These are phyloP conservation scores for Dryobates pubescens DNA, from an alignment of 2,797 vertebrate genomes.

Conservation along the genomic window DNA sequence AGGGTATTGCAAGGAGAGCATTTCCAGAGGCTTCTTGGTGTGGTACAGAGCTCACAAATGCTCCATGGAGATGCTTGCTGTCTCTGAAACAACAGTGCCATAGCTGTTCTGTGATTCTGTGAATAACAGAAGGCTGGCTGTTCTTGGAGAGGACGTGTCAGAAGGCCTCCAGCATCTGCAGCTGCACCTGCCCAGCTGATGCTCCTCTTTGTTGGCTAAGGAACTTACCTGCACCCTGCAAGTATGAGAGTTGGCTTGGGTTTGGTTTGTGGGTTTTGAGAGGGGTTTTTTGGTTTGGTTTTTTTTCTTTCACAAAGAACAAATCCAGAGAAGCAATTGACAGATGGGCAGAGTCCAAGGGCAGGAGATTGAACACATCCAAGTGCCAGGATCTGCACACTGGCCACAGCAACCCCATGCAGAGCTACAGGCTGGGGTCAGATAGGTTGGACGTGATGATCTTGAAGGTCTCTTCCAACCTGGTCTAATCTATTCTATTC, in stretches of 20 bases:
- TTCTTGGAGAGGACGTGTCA: background rate
- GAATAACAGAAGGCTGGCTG: background rate
- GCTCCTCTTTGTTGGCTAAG: background rate
- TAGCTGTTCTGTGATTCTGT: background rate
- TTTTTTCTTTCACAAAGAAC: background rate
- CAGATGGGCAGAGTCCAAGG: too few relatives aligned
- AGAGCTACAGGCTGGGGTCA: too few relatives aligned
- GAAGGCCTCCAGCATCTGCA: background rate
- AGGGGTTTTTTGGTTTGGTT: background rate
- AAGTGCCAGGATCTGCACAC: too few relatives aligned
- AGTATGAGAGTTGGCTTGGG: background rate
- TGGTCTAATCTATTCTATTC: too few relatives aligned
- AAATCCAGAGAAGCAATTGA: background rate
- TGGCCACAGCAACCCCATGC: too few relatives aligned
- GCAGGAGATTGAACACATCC: too few relatives aligned
- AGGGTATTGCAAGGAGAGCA: background rate
- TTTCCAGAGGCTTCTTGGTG: background rate
- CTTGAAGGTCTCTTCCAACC: too few relatives aligned
- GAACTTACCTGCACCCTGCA: background rate
- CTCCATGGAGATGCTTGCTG: background rate
- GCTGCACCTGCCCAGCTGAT: background rate
- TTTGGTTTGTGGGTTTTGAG: background rate
- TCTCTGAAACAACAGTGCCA: background rate
- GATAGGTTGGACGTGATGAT: too few relatives aligned
- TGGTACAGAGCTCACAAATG: background rate